Percentiles rank a stretch among this genome's conserved stretches.
These are phyloP conservation scores for Oceanites oceanicus DNA, from an alignment of 2,113 vertebrate species.

Conservation along the genomic window DNA sequence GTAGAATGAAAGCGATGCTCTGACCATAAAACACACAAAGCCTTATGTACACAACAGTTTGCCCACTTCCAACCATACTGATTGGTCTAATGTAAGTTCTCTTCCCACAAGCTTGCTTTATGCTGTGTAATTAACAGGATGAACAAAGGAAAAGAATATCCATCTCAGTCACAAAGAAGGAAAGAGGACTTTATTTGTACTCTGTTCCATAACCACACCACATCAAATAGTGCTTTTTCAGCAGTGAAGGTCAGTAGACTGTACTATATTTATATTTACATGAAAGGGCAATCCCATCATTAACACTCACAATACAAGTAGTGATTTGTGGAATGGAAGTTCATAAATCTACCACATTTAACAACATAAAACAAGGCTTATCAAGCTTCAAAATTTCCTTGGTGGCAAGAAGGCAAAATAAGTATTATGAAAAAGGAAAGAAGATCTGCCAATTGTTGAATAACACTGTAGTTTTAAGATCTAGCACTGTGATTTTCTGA, in stretches of 20 bases:
- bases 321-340: conserved; percentile 5
- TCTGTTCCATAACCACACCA: background rate
- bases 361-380: background rate
- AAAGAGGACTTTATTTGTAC: background rate
- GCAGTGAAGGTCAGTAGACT: background rate
- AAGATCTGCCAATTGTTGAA: background rate
- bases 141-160: conserved; percentile 6
- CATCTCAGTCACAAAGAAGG: background rate
- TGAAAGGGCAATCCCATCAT: conserved; percentile 18
- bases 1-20: background rate
- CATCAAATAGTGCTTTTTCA: conserved; percentile 42
- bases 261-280: background rate
- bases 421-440: background rate
- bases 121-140: background rate
- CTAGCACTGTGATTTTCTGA: background rate
- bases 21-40: background rate
- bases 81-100: background rate
- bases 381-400: background rate
- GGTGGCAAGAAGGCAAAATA: background rate
- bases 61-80: background rate
- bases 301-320: conserved; percentile 42
- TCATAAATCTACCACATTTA: conserved; percentile 20
- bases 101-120: background rate
- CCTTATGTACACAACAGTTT: background rate
- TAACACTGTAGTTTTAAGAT: background rate